Base-by-base conservation (phyloP, 2,888 invertebrate genomes). In the Stictocephala bisonia region DNA sequence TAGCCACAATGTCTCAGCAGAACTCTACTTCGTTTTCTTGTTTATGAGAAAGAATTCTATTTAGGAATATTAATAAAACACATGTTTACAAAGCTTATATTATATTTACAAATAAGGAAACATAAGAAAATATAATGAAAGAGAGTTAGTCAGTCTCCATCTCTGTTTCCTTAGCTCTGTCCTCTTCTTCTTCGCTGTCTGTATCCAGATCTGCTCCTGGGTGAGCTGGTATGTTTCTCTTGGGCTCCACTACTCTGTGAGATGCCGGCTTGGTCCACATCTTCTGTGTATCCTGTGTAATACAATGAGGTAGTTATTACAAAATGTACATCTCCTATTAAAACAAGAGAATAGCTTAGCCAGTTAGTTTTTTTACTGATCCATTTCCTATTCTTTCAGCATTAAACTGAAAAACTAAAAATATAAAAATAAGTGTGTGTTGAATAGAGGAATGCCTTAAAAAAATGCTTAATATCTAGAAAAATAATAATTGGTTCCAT, bases 201-300 rank as follows among this genome's bases (percentile, higher is more conserved):
- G 87, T 86, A 75, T 88, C 88, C 29, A 87, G 84, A 74, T 86
- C 87, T 3, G 78, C 82, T 48, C 91, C 92, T 51, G 91, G 91
- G 85, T 92, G 91, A 50, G 87, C 86, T 0, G 90, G 87, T 68
- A 89, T 87, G 79, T 88, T 87, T 74, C 86, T 85, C 56, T 87
- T 85, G 24, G 90, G 89, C 72, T 85, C 85, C 53, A 85, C 85
- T 9, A 84, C 83, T 69, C 87, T 85, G 74, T 88, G 86, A 0
- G 79, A 86, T 73, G 91, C 91, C 11, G 91, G 90, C 74, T 90
- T 89, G 1, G 87, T 86, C 89, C 89, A 91, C 53, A 83, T 83
- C 72, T 75, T 76, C 74, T 78, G 75, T 26, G 76, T 73, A 60
- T 71, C 64, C 67, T 75, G 64, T 20, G 44, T n/a, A n/a, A n/a